phyloP scores from a whole-genome alignment of 2,888 invertebrate genomes.

The Stenchaetothrips biformis region DNA sequence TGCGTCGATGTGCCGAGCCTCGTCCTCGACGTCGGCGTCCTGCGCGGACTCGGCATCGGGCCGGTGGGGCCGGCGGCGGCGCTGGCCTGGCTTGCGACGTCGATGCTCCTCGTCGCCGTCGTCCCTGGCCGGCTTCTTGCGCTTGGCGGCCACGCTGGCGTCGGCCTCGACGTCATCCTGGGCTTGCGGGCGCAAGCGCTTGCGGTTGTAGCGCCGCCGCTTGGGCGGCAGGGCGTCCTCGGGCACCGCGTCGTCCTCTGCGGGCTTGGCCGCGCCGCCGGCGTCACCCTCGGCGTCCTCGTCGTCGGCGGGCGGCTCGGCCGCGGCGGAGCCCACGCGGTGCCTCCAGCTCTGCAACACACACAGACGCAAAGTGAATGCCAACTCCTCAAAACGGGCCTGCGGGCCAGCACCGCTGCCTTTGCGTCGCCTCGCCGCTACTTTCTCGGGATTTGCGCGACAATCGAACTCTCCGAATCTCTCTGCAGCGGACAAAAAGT shows the following conservation, averaged over 20 bases:
- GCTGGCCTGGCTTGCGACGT: neutral
- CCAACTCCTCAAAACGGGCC: neutral
- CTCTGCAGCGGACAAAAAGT: neutral
- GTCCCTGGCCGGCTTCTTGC: neutral
- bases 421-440: neutral
- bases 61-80: neutral
- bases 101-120: neutral
- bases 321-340: constrained; percentile 6
- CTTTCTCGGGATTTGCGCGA: neutral
- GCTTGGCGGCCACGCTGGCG: neutral
- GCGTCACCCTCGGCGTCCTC: constrained; percentile 5
- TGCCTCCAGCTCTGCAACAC: neutral
- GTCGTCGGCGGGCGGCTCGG: constrained; percentile 6
- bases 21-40: neutral
- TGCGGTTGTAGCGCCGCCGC: constrained; percentile 4
- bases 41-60: neutral
- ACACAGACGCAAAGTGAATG: neutral
- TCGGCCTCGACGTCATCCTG: neutral
- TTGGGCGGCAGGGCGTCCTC: constrained; percentile 6
- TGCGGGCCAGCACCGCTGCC: neutral
- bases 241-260: neutral
- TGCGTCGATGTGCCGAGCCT: neutral
- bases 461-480: neutral
- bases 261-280: neutral
- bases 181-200: neutral